phyloP scores from a whole-genome alignment of 2,888 invertebrate genomes.

The Plebejus argus region DNA sequence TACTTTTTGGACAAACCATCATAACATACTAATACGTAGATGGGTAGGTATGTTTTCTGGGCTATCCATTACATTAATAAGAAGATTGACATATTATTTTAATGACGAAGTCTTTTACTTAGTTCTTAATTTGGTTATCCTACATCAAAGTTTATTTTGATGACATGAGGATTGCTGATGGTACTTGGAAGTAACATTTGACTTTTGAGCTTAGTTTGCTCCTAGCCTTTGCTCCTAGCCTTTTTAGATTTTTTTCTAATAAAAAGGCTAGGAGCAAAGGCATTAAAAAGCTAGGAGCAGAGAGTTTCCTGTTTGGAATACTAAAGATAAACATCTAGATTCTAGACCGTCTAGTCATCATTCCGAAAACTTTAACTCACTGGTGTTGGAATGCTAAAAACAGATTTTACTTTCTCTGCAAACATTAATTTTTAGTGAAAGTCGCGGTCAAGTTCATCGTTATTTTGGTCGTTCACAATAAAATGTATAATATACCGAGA shows the following conservation, averaged over 20 bases:
- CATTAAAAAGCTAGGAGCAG: too few species aligned
- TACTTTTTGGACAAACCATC: neutral
- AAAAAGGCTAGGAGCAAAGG: neutral
- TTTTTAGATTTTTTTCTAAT: neutral
- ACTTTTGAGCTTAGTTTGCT: too few species aligned
- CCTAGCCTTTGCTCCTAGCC: neutral
- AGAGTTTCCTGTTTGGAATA: neutral
- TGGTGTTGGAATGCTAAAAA: constrained; percentile 1
- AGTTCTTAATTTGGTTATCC: neutral
- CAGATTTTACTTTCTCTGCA: constrained; percentile 21
- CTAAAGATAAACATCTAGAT: neutral
- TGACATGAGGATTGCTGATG: neutral
- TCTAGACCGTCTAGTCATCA: neutral
- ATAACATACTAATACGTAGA: neutral
- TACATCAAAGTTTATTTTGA: neutral
- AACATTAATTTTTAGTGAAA: constrained; percentile 21
- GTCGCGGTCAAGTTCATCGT: constrained; percentile 18
- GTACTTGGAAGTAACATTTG: neutral
- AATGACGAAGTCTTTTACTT: neutral
- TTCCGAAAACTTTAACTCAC: constrained; percentile 7
- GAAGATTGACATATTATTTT: neutral
- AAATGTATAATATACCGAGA: neutral
- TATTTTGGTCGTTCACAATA: constrained; percentile 2
- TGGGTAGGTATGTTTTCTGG: neutral
- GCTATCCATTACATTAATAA: too few species aligned